phyloP scores from a whole-genome alignment of 1,140 invertebrate genomes.

The Holotrichia oblita region DNA sequence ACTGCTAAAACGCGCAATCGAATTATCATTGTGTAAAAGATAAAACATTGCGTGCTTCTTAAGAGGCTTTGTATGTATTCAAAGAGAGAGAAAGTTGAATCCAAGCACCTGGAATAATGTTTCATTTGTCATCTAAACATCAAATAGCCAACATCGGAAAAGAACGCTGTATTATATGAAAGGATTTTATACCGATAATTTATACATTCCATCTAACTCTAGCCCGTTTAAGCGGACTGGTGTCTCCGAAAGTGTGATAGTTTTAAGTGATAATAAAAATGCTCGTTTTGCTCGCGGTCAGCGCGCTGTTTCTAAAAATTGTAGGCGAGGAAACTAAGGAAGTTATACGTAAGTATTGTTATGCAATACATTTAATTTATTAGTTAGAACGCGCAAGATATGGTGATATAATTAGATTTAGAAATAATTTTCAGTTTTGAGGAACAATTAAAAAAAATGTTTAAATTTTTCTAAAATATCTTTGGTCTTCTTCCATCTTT shows the following conservation, averaged over 20 bases:
- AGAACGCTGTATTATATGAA: not conserved
- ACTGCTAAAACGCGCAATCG: too few species aligned
- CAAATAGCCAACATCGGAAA: conserved; percentile 36
- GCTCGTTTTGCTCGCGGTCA: not conserved
- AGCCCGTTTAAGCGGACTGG: too few species aligned
- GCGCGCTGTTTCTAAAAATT: not conserved
- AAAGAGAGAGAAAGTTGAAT: conserved; percentile 35
- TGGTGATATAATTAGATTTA: too few species aligned
- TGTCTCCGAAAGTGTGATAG: too few species aligned
- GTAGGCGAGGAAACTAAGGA: not conserved
- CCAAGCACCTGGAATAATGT: not conserved
- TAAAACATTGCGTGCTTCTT: not conserved
- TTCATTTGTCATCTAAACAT: conserved; percentile 37
- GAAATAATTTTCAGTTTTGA: too few species aligned
- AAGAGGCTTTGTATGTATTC: not conserved
- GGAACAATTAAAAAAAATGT: too few species aligned
- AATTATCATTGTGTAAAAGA: not conserved
- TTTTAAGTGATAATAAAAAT: not conserved
- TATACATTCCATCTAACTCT: too few species aligned
- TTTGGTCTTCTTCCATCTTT: too few species aligned
- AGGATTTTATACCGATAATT: not conserved
- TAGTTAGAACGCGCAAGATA: too few species aligned
- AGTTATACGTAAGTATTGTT: conserved; percentile 32
- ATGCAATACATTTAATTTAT: not conserved
- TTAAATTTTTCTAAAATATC: too few species aligned